Conservation (phyloP, 2,888 invertebrate species). For the Hartigia nigra region DNA sequence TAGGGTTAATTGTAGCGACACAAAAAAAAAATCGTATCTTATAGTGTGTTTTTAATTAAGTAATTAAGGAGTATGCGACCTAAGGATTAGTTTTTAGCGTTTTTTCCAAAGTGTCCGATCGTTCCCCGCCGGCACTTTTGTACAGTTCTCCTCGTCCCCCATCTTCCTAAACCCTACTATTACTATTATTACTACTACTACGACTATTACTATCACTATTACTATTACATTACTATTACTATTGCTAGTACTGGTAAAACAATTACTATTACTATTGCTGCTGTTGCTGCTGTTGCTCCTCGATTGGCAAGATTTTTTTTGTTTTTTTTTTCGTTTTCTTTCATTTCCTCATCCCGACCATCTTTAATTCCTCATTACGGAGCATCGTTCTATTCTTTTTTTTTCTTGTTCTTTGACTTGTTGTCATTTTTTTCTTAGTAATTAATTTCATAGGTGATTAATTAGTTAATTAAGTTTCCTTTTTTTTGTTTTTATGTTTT, state of each 20-base stretch:
- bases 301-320: slow-evolving; percentile 57
- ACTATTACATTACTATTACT: too few species aligned
- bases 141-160: neutral
- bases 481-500: slow-evolving; percentile 24
- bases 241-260: too few species aligned
- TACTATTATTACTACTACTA: neutral
- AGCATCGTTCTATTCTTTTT: slow-evolving; percentile 22
- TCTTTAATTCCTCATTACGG: neutral
- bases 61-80: slow-evolving; percentile 53
- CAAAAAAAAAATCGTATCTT: slow-evolving; percentile 29
- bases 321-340: slow-evolving; percentile 53
- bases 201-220: neutral
- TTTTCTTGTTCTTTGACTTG: slow-evolving; percentile 19
- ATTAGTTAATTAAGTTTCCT: slow-evolving; percentile 23
- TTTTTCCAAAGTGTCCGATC: neutral
- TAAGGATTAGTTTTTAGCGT: slow-evolving; percentile 31
- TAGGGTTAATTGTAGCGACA: slow-evolving; percentile 29
- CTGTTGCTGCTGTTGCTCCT: slow-evolving; percentile 30
- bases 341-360: slow-evolving; percentile 31
- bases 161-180: neutral
- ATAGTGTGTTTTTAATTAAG: slow-evolving; percentile 61
- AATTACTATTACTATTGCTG: neutral
- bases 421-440: slow-evolving; percentile 15
- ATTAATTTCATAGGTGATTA: slow-evolving; percentile 19
- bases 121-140: neutral